phyloP scores from a whole-genome alignment of 2,113 vertebrate genomes.

The Cichladusa arquata region DNA sequence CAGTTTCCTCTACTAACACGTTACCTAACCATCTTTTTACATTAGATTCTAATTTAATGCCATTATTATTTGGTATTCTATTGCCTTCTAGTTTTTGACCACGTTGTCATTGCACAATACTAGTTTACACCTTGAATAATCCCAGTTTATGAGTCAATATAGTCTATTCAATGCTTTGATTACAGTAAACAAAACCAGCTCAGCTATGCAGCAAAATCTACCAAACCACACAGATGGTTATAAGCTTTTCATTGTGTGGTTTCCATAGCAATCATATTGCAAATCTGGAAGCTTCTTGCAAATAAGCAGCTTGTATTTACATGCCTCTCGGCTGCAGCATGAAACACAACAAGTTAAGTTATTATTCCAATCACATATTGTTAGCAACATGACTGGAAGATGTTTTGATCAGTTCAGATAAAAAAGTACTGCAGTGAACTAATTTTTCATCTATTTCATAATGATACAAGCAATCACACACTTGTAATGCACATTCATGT shows the following conservation, averaged over 20 bases:
- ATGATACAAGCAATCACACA: slow-evolving; percentile 11
- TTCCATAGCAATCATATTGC: slow-evolving; percentile 85
- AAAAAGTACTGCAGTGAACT: slow-evolving; percentile 55
- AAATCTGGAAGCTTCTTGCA: slow-evolving; percentile 83
- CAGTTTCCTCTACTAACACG: slow-evolving; percentile 2
- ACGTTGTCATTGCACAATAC: slow-evolving; percentile 35
- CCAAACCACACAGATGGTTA: slow-evolving; percentile 81
- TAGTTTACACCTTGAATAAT: slow-evolving; percentile 71
- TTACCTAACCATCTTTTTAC: neutral
- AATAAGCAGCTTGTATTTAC: slow-evolving; percentile 86
- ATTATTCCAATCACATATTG: slow-evolving; percentile 75
- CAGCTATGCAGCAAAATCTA: slow-evolving; percentile 75
- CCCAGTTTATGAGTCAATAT: slow-evolving; percentile 63
- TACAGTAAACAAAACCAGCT: slow-evolving; percentile 82
- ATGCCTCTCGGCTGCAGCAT: slow-evolving; percentile 74
- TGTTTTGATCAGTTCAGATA: slow-evolving; percentile 65
- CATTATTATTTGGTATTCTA: slow-evolving; percentile 51
- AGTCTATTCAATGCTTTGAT: slow-evolving; percentile 72
- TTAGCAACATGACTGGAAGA: slow-evolving; percentile 63
- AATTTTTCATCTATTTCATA: slow-evolving; percentile 24
- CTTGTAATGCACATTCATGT: neutral
- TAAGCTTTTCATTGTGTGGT: slow-evolving; percentile 82
- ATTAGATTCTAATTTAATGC: slow-evolving; percentile 27
- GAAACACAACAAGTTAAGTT: slow-evolving; percentile 65
- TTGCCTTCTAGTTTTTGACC: slow-evolving; percentile 35